Evolutionary conservation across 2,113 vertebrate genomes (phyloP), one percentile per base, ranked within the genome.

Genomic region (Sapayoa aenigma): DNA sequence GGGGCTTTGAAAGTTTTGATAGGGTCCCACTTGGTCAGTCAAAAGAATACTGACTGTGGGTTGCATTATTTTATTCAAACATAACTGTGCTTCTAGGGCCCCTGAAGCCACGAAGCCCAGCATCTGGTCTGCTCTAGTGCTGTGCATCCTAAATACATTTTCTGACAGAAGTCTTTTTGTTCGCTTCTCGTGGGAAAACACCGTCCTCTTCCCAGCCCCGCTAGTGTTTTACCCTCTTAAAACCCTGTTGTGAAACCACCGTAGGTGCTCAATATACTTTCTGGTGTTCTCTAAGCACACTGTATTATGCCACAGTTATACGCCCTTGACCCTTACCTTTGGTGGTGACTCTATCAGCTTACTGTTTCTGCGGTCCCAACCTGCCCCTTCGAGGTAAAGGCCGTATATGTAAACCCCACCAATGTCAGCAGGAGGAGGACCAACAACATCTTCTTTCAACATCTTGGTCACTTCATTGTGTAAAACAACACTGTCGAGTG

Each of bases 361-460:
- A 42, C 96, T 91, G 52, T 98, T 97, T 20, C 97, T 97, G 28
- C 97, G 97, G 95, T 98, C 98, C 98, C 98, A 99, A 9, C 98
- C 98, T 1, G 98, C 98, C 7, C 98, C 98, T 84, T 99, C 98
- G 1, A 99, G 97, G 87, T 97, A 98, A 58, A 99, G 98, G 44
- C 98, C 98, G 0, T 98, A 97, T 22, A 99, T 97, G 53, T 98
- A 99, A 90, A 98, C 98, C 2, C 98, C 98, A 25, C 98, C 98
- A 3, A 98, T 28, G 47, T 99, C 98, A 59, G 96, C 97, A 12
- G 98, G 97, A 65, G 98, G 98, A 19, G 98, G 97, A 11, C 95
- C 95, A 16, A 47, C 86, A 58, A 99, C 97, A 21, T 98, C 98
- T 93, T 99, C 98, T 80, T 95, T 98, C 98, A 98, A 98, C 98